These are phyloP conservation scores for Tachycineta bicolor DNA, from an alignment of 2,113 vertebrate genomes.

Conservation along the genomic window DNA sequence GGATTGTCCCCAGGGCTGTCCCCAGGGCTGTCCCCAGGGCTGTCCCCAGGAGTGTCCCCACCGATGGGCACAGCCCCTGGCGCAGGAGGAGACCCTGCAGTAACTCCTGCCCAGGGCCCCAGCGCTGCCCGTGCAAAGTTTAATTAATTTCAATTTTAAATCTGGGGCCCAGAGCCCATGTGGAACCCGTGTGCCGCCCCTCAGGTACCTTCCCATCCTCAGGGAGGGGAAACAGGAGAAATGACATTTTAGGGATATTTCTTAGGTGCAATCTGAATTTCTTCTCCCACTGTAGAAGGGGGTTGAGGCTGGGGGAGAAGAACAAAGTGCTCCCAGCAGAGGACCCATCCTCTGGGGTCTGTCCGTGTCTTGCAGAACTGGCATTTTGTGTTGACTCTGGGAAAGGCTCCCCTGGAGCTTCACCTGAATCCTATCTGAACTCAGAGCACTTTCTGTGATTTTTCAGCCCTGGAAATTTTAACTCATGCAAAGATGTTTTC, in stretches of 20 bases:
- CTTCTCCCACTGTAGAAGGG: background rate
- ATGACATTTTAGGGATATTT: background rate
- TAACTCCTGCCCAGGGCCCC: background rate
- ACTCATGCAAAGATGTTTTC: background rate
- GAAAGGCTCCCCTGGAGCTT: background rate
- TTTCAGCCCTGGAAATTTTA: background rate
- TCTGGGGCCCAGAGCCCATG: accelerated
- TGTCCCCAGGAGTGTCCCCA: background rate
- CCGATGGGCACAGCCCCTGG: background rate
- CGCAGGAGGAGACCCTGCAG: background rate
- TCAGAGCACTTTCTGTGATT: background rate
- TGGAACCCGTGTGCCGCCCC: accelerated
- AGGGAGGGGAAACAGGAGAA: background rate
- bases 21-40: no score
- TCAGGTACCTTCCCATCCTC: background rate
- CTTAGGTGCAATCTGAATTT: background rate
- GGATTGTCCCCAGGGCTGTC: no score
- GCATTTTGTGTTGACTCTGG: background rate
- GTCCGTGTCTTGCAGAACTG: no score
- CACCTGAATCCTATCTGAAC: background rate
- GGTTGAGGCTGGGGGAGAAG: accelerated
- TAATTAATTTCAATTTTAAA: background rate
- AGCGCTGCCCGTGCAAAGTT: background rate
- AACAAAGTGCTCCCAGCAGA: background rate
- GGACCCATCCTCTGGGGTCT: background rate